Evolutionary conservation across 1,140 invertebrate species (phyloP).

Genomic region (Nixonia krombeini): DNA sequence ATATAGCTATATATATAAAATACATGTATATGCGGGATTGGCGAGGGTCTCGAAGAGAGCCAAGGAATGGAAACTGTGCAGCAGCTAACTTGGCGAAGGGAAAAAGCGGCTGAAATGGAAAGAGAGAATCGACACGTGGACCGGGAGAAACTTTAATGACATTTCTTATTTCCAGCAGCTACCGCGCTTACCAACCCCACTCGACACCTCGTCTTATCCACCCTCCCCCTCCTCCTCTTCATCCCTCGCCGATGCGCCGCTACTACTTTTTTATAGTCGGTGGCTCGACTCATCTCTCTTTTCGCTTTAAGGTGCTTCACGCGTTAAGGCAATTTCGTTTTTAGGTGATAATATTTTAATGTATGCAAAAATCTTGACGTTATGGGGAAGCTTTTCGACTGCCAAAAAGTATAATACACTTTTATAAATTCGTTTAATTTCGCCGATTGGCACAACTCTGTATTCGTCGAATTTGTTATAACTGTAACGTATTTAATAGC

Average conservation of each 20-base stretch:
- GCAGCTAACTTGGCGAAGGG: constrained; percentile 1
- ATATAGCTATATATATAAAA: constrained; percentile 1
- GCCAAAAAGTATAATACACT: no score
- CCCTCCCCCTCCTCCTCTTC: constrained; percentile 5
- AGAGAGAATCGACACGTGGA: constrained; percentile 46
- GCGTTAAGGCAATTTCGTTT: no score
- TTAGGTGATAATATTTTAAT: no score
- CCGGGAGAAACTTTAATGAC: constrained; percentile 55
- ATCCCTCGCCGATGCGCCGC: neutral
- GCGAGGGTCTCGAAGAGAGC: constrained; percentile 1
- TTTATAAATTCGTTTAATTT: no score
- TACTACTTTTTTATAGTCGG: constrained; percentile 6
- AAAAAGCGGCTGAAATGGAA: constrained; percentile 20
- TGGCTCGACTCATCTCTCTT: constrained; percentile 15
- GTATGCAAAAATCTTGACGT: no score
- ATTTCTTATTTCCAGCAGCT: constrained; percentile 51
- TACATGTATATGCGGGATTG: neutral
- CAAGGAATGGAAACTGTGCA: neutral
- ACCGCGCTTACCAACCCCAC: constrained; percentile 19
- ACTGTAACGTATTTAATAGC: no score
- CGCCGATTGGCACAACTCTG: no score
- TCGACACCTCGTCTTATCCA: constrained; percentile 29
- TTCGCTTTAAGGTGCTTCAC: no score
- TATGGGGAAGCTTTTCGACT: no score
- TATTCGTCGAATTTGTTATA: no score